Conservation (phyloP, 2,797 vertebrate species). For the Typhlichthys subterraneus region DNA sequence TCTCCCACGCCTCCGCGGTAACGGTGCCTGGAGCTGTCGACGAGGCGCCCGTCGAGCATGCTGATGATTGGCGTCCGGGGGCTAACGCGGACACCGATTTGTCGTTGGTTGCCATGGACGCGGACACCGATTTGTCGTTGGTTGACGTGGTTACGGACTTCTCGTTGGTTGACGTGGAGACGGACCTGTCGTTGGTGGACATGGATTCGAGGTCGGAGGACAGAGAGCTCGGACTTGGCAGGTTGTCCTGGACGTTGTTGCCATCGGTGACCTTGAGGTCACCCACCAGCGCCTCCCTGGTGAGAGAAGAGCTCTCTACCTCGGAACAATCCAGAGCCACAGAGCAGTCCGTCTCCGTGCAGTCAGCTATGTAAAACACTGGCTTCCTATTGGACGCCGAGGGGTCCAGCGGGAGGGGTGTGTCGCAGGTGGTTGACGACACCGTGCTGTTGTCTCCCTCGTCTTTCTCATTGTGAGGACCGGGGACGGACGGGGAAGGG, state of each 20-base stretch:
- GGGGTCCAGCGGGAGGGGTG: slow-evolving; percentile 76
- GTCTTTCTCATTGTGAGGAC: slow-evolving; percentile 63
- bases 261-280: slow-evolving; percentile 41
- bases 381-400: slow-evolving; percentile 78
- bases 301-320: slow-evolving; percentile 69
- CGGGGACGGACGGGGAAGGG: slow-evolving; percentile 25
- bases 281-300: slow-evolving; percentile 50
- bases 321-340: slow-evolving; percentile 88
- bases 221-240: slow-evolving; percentile 63
- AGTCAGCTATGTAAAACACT: slow-evolving; percentile 73
- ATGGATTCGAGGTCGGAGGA: slow-evolving; percentile 75
- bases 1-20: slow-evolving; percentile 72
- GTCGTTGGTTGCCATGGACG: slow-evolving; percentile 52
- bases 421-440: slow-evolving; percentile 79
- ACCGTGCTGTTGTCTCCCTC: slow-evolving; percentile 69
- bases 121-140: slow-evolving; percentile 49
- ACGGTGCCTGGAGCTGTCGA: slow-evolving; percentile 42
- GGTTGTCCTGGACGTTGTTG: slow-evolving; percentile 41
- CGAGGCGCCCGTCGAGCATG: slow-evolving; percentile 31
- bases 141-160: slow-evolving; percentile 42
- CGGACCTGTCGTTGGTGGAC: slow-evolving; percentile 60
- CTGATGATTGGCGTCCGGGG: slow-evolving; percentile 28
- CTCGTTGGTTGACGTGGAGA: slow-evolving; percentile 52
- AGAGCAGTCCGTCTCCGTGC: slow-evolving; percentile 90
- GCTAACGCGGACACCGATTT: slow-evolving; percentile 13